A percentile compares a stretch with the other conserved stretches of the same genome.
phyloP scores from a whole-genome alignment of 2,888 invertebrate genomes.

The Euproctis similis region DNA sequence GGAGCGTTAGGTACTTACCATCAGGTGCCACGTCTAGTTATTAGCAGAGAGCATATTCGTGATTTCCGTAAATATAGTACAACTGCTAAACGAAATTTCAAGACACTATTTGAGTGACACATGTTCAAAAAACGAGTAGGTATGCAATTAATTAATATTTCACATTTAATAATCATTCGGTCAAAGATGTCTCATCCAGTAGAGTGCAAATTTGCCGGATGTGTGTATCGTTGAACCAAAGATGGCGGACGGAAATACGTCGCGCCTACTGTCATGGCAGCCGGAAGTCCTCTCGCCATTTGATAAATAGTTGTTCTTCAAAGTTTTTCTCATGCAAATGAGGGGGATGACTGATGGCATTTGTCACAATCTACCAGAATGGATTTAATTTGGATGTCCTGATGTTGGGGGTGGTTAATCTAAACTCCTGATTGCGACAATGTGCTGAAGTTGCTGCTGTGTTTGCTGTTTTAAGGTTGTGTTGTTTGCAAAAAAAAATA shows the following conservation, averaged over 20 bases:
- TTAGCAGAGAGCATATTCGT: no score
- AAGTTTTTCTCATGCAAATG: constrained; percentile 76
- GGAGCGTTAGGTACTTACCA: no score
- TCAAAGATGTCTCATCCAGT: constrained; percentile 17
- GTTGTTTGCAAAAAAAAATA: constrained; percentile 4
- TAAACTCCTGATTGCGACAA: constrained; percentile 29
- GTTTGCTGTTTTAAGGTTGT: constrained; percentile 13
- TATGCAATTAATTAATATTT: no score
- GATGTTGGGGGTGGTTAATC: constrained; percentile 59
- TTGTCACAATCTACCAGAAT: constrained; percentile 72
- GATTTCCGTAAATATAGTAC: no score
- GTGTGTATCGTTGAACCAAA: constrained; percentile 38
- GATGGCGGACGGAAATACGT: constrained; percentile 67
- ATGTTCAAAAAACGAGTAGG: no score
- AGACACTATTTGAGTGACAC: no score
- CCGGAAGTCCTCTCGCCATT: constrained; percentile 70
- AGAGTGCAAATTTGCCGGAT: constrained; percentile 20
- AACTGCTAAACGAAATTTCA: no score
- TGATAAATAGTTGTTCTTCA: constrained; percentile 76
- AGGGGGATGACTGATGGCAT: constrained; percentile 73
- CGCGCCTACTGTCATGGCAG: constrained; percentile 71
- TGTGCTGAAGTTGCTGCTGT: constrained; percentile 26
- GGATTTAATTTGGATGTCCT: constrained; percentile 69
- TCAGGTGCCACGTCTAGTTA: no score
- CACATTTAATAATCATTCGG: no score